Evolutionary conservation across 2,888 invertebrate genomes (phyloP), one percentile per base, ranked within the genome.

Genomic region (Pseudococcus jackbeardsleyi): DNA sequence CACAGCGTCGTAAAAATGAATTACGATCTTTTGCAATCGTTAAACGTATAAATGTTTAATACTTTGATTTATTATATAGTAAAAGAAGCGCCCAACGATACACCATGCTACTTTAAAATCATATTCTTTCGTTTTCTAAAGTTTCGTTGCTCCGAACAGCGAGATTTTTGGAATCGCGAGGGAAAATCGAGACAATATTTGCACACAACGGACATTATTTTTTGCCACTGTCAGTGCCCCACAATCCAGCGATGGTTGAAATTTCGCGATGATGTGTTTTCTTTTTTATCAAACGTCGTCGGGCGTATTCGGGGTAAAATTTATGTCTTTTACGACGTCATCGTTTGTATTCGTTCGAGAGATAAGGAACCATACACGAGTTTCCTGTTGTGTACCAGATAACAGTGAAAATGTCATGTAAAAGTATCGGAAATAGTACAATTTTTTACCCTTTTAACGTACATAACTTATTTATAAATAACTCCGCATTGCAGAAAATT

Each of bases 41-140:
- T 82, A 82, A 82, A 82, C 46, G 79, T 82, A 82, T 82, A 82
- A 46, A 46, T 46, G 79, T 46, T 82, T 82, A 82, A 82, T 82
- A 82, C 46, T 42, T 82, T 82, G 79, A 82, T 82, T 82, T 82
- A 82, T 82, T 77, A 77, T 64, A 64, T 33, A 26, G 79, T 82
- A 42, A 82, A 82, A 82, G 19, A 82, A 82, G 79, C 39, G 42
- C 39, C 79, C 79, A 46, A 46, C 79, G 46, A 82, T 42, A 77
- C 17, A 77, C 19, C n/a, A n/a, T 12, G 77, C 77, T 77, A 77
- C 77, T 77, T 39, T 39, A 77, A 77, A 77, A 39, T 77, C 77
- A 33, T 17, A 77, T 15, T 77, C 72, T 72, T 72, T 54, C 1
- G 9, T 11, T 19, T 19, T 22, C 22, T 59, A 5, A 0, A 42